Evolutionary conservation across 1,140 invertebrate genomes (phyloP), one percentile per base, ranked within the genome.

Genomic region (Tribolium madens): DNA sequence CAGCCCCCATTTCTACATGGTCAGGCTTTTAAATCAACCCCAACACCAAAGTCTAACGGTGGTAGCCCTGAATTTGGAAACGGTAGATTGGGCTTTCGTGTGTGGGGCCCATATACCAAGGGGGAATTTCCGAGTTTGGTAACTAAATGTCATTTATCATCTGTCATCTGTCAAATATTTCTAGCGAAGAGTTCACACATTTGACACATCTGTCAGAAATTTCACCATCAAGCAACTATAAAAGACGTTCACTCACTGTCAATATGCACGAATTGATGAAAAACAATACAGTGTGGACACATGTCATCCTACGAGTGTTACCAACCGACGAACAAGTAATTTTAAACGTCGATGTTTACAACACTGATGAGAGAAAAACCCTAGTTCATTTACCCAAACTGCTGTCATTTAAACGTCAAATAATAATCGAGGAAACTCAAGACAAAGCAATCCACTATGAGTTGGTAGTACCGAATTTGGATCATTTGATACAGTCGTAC

Each of bases 51-150:
- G 87, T 33, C 85, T 90, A 0, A 88, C 88, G 1, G 64, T 93
- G 5, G 88, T 93, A 80, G 84, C 89, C 1, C 82, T 90, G 1
- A 91, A 92, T 84, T 86, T 93, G 4, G 88, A 91, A 78, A 87
- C 88, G 13, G 88, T 86, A 50, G 90, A 94, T 79, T 95, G 93
- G 93, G 83, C 94, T 13, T 95, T 91, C 83, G 91, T 89, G 13
- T 95, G 93, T 83, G 87, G 88, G 31, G 90, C 91, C 3, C 87
- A 88, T 52, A 84, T 83, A 9, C 81, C 88, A 12, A 83, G 88
- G 71, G 86, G 85, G 15, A 84, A 87, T 4, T 86, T 88, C 69
- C 87, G 89, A 85, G 87, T 90, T 83, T 94, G 93, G 92, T 93
- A 87, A 88, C 84, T 73, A 18, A 68, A 76, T 76, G 6, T 48